Base-by-base conservation (phyloP, 2,888 invertebrate species). In the Phorcus lineatus region DNA sequence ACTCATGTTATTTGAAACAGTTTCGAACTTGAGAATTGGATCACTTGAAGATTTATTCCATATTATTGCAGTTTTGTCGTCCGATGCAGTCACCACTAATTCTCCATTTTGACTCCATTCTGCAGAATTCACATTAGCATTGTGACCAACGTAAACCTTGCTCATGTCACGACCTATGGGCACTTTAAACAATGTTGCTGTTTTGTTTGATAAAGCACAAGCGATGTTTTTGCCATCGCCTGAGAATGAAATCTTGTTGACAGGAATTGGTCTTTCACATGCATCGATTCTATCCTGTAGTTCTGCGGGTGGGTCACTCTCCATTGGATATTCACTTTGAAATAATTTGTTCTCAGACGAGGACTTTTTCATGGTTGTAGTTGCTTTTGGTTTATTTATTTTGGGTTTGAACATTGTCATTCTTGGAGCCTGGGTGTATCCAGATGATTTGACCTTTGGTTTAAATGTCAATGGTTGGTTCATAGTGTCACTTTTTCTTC, bases 391-490 rank as follows among this genome's bases (percentile, higher is more conserved):
- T 75, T 75, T 79, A 36, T 80, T 84, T 36, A 87, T 89, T 77
- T 87, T 84, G 66, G 90, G 90, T 79, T 88, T 85, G 79, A 90
- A 91, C 89, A 89, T 89, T 7, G 85, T 87, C 74, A 78, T 87
- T 74, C 87, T 87, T 28, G 91, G 89, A n/a, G 88, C 81, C 40
- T 83, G 86, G 6, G 88, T 82, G 82, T 92, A 92, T 16, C 92
- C 92, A 24, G 92, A 92, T 11, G 92, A 92, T 79, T 90, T 91
- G 22, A 92, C 86, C 76, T 90, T 91, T 6, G 82, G 80, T 70
- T 90, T 89, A 79, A 92, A 92, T 31, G 91, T 91, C 28, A 92
- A 55, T 4, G 92, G 91, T 74, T 91, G 91, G 54, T 91, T 83
- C 81, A 85, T 79, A 17, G 79, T 54, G 66, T 81, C 79, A 17